Evolutionary conservation across 2,888 invertebrate genomes (phyloP), one percentile per base, ranked within the genome.

Genomic region (Orthosia cruda): DNA sequence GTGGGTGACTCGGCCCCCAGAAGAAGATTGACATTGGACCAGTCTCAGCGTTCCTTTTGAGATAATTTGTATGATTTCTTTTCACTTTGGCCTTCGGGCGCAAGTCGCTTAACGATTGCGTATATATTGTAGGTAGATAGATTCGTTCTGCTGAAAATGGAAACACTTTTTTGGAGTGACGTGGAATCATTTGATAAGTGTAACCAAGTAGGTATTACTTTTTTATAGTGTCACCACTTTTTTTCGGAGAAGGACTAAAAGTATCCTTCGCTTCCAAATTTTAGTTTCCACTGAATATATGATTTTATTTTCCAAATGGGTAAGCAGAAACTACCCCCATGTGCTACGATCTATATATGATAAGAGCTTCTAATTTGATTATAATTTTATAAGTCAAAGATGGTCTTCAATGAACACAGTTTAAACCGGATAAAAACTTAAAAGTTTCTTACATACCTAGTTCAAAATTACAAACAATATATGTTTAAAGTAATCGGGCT

Each of bases 41-140:
- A 82, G 83, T 81, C 84, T 74, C 80, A 72, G 86, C 88, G 83
- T 88, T 86, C 87, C 90, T 91, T 91, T 92, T 90, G 91, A 89
- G 86, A 91, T 92, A 93, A 92, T 93, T 92, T 91, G 88, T 87
- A 89, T 90, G 90, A 91, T 92, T 92, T 89, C 89, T 91, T 91
- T 89, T 86, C 85, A 71, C 75, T 70, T 75, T 69, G 81, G 77
- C 86, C 78, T 79, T 82, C 70, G 68, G 71, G 76, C 84, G 81
- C 76, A 77, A 83, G 73, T 72, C 78, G 78, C 69, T 78, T 74
- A 78, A 67, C 78, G 74, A 78, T 86, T 50, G 54, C 70, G 70
- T 82, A 74, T 74, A 85, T 79, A 81, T 82, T 80, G 26, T 81
- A 63, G 40, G 49, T 66, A 86, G 86, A 89, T 89, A 88, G 77